Evolutionary conservation across 2,113 vertebrate species (phyloP), one percentile per base, ranked within the genome.

Genomic region (Opisthocomus hoazin): DNA sequence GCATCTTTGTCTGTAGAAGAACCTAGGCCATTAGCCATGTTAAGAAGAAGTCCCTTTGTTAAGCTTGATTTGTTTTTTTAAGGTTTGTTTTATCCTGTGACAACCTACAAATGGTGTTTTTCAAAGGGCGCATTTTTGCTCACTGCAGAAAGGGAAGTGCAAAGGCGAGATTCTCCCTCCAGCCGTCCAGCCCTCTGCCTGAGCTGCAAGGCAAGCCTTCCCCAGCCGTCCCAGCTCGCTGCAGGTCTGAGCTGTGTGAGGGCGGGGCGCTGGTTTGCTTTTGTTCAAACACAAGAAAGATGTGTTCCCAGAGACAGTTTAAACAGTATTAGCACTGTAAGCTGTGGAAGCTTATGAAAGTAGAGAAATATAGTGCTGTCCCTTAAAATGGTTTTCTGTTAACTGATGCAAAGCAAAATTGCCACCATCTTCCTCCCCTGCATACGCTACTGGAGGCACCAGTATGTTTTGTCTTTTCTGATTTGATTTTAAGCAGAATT

Each of bases 1-100:
- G 71, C 45, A 14, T 84, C 95, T 97, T 95, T 97, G 87, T 96
- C 65, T 93, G 87, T 74, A 63, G 46, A 97, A 70, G 48, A 94
- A 87, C 87, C 84, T 51, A 9, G 80, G 78, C 96, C 54, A 82
- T 93, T 95, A 90, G 66, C 66, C 50, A 26, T 41, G 66, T 92
- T 84, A 89, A 86, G 92, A 93, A 92, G 87, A 5, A 87, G 27
- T 36, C 46, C 41, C 68, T 95, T 97, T 95, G 92, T 94, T 96
- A 82, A 81, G 63, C 43, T 77, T 79, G 85, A 63, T 87, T 84
- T 96, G 11, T 84, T 69, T 79, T 90, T 83, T 57, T 73, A 76
- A 81, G 43, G 24, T 92, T 88, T 87, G 30, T 73, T 89, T 96
- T 89, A 66, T 88, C 53, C 61, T 66, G 27, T 86, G 80, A 68